Conservation (phyloP, 2,888 invertebrate genomes). For the Homarus gammarus region DNA sequence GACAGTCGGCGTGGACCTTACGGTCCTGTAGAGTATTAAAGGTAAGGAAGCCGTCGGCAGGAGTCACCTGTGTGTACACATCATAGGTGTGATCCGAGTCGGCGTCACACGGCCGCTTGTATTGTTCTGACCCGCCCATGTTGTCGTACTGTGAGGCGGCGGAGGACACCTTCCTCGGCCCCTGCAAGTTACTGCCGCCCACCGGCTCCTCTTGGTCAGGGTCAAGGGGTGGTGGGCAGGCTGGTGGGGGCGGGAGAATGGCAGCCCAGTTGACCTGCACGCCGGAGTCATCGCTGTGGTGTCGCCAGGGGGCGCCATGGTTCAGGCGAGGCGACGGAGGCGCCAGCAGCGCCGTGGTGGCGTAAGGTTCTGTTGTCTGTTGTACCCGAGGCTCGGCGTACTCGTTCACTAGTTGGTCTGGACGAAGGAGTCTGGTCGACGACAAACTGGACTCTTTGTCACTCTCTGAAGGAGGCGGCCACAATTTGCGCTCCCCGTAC, state of each 20-base stretch:
- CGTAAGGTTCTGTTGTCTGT: constrained; percentile 43
- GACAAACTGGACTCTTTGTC: constrained; percentile 63
- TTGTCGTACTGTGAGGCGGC: constrained; percentile 45
- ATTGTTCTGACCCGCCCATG: constrained; percentile 19
- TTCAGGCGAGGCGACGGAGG: constrained; percentile 31
- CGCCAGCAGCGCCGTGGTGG: constrained; percentile 56
- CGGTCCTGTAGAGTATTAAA: constrained; percentile 56
- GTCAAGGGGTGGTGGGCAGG: constrained; percentile 51
- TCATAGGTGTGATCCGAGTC: constrained; percentile 57
- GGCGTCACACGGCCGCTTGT: constrained; percentile 60
- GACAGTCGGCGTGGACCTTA: not conserved
- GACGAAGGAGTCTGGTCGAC: constrained; percentile 57
- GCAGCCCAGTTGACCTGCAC: constrained; percentile 64
- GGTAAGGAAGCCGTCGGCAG: constrained; percentile 26
- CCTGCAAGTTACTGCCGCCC: not conserved
- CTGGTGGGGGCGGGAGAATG: constrained; percentile 53
- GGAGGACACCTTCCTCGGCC: not conserved
- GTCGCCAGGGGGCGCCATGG: constrained; percentile 31
- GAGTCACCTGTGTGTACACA: constrained; percentile 44
- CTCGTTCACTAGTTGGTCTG: constrained; percentile 71
- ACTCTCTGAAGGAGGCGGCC: constrained; percentile 71
- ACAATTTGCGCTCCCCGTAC: constrained; percentile 74
- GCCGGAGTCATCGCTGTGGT: constrained; percentile 53
- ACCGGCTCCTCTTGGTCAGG: not conserved
- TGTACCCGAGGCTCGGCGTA: constrained; percentile 70